Base-by-base conservation (phyloP, 2,888 invertebrate species). In the Atherix ibis region DNA sequence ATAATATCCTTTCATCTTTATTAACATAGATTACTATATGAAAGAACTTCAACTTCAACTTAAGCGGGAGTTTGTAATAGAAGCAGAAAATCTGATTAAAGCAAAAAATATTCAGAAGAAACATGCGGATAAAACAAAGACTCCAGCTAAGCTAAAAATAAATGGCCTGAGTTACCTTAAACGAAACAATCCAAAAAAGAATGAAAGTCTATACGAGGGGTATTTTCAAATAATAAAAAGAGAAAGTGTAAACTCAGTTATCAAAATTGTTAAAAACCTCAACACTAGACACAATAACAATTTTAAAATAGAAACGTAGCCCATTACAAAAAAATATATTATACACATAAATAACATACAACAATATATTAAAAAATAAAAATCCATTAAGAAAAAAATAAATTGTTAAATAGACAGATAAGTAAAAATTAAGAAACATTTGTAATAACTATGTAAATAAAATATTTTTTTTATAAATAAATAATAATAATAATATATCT, bases 121-220 rank as follows among this genome's bases (percentile, higher is more conserved):
- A 4, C 5, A 10, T 1, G 16, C 22, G 2, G 25, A 29, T 12
- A 18, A 29, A n/a, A 15, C 8, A 6, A 17, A 10, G 8, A 34
- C 28, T 22, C 19, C 19, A 26, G 2, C 16, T 14, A 34, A 28
- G 18, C 4, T 29, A 22, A 15, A 27, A 29, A 12, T 34, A 22
- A 24, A 29, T 10, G 18, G 10, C 4, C 29, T n/a, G n/a, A 18
- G 2, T 3, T 30, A 15, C n/a, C 3, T 8, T 19, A 18, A 28
- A 27, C n/a, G 9, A 28, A n/a, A 24, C 5, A 22, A 18, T 12
- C 12, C 22, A 28, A 27, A 13, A n/a, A 34, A 12, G 2, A 12
- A 27, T 9, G 12, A 13, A 10, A 31, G 13, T 5, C 31, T 19
- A n/a, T 31, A 31, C 18, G 6, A 31, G 10, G 31, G 31, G 8